Conservation (phyloP, 2,888 invertebrate species). For the Dynastes grantii region DNA sequence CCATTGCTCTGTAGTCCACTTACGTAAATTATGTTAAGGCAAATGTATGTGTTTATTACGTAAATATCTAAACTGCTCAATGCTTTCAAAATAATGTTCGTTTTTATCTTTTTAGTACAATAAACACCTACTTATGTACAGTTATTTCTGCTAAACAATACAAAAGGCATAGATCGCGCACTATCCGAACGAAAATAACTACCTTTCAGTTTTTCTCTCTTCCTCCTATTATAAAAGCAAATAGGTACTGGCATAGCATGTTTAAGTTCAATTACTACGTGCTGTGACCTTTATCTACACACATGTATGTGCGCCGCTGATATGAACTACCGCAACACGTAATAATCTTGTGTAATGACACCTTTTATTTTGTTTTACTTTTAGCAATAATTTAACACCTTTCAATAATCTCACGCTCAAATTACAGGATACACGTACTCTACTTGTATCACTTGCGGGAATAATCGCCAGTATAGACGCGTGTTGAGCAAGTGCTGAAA, state of each 20-base stretch:
- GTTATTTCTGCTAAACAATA: constrained; percentile 3
- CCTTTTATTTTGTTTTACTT: constrained; percentile 8
- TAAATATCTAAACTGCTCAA: not conserved
- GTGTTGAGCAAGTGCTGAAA: not conserved
- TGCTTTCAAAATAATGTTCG: constrained; percentile 4
- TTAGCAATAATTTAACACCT: constrained; percentile 6
- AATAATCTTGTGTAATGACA: constrained; percentile 6
- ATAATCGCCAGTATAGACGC: not conserved
- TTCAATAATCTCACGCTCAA: not conserved
- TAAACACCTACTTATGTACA: constrained; percentile 9
- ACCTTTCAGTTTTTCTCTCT: not conserved
- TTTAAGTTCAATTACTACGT: constrained; percentile 11
- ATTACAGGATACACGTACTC: not conserved
- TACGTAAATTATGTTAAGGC: not conserved
- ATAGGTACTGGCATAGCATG: constrained; percentile 9
- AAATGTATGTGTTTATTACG: not conserved
- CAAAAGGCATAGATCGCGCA: not conserved
- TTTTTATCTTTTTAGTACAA: constrained; percentile 7
- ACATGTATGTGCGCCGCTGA: not conserved
- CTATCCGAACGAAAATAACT: not conserved
- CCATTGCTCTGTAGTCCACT: not conserved
- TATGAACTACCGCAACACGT: constrained; percentile 11
- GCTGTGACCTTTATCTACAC: constrained; percentile 11
- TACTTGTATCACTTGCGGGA: not conserved
- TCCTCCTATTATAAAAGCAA: constrained; percentile 2